Conservation (phyloP, 2,113 vertebrate genomes). For the Coturnix japonica region DNA sequence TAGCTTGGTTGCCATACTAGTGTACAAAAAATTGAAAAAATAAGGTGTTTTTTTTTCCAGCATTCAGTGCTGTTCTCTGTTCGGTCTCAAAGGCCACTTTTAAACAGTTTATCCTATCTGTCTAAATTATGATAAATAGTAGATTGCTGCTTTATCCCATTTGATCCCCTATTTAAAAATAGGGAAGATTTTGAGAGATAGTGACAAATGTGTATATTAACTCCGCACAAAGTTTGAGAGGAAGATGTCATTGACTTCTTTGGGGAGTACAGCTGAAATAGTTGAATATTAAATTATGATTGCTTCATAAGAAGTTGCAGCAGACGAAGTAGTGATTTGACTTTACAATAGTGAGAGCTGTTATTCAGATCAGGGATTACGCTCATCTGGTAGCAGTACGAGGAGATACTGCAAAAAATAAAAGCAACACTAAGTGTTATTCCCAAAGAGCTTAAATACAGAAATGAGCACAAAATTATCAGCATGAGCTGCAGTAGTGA, state of each 20-base stretch:
- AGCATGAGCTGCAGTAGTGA: background rate
- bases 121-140: background rate
- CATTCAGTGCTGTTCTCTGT: background rate
- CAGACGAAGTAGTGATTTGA: background rate
- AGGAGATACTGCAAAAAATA: background rate
- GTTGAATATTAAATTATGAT: background rate
- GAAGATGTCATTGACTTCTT: background rate
- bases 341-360: background rate
- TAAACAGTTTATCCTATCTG: background rate
- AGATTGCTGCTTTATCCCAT: background rate
- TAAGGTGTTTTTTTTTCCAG: background rate
- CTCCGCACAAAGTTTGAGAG: background rate
- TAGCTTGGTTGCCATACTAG: background rate
- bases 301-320: background rate
- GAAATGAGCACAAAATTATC: background rate
- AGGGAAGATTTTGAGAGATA: accelerated
- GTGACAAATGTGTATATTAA: background rate
- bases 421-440: background rate
- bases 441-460: background rate
- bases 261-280: background rate
- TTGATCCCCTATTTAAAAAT: background rate
- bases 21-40: background rate
- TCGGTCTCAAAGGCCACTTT: background rate
- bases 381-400: background rate
- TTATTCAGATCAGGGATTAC: background rate